Conservation (phyloP, 2,797 vertebrate species). For the Podargus strigoides region DNA sequence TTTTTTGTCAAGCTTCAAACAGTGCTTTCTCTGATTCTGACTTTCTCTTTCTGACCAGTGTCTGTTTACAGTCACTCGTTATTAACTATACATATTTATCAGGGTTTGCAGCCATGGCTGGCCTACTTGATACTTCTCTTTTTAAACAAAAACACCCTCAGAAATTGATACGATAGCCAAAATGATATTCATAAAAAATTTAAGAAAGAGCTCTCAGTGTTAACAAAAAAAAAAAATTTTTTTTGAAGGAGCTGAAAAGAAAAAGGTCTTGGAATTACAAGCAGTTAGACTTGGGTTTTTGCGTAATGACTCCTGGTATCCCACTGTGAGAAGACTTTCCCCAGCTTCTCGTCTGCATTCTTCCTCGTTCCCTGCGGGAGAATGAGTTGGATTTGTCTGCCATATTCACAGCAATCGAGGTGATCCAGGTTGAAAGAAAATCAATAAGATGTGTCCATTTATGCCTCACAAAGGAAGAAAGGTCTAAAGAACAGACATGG, state of each 20-base stretch:
- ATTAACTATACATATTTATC: slow-evolving; percentile 33
- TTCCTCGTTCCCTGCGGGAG: slow-evolving; percentile 78
- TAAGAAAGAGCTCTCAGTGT: slow-evolving; percentile 76
- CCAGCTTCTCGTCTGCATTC: slow-evolving; percentile 78
- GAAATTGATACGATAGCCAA: slow-evolving; percentile 82
- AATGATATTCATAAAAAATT: slow-evolving; percentile 91
- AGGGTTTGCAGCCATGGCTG: neutral
- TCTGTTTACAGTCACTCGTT: slow-evolving; percentile 55
- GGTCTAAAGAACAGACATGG: slow-evolving; percentile 82
- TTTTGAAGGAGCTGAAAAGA: slow-evolving; percentile 83
- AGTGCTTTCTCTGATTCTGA: slow-evolving; percentile 51
- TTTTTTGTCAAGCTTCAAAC: slow-evolving; percentile 60
- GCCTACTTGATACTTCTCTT: slow-evolving; percentile 31
- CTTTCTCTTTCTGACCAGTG: slow-evolving; percentile 29
- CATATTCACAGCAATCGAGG: slow-evolving; percentile 92
- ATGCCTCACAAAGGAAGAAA: slow-evolving; percentile 86
- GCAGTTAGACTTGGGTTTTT: slow-evolving; percentile 80
- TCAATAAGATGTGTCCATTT: slow-evolving; percentile 98
- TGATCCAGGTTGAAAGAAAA: slow-evolving; percentile 97
- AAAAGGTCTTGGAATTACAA: slow-evolving; percentile 77
- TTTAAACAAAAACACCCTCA: slow-evolving; percentile 79
- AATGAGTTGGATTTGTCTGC: slow-evolving; percentile 89
- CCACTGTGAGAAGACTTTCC: slow-evolving; percentile 77
- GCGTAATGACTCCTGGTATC: slow-evolving; percentile 81
- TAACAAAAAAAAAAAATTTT: neutral